These are phyloP conservation scores for Apis laboriosa DNA, from an alignment of 1,140 invertebrate species.

Conservation along the genomic window DNA sequence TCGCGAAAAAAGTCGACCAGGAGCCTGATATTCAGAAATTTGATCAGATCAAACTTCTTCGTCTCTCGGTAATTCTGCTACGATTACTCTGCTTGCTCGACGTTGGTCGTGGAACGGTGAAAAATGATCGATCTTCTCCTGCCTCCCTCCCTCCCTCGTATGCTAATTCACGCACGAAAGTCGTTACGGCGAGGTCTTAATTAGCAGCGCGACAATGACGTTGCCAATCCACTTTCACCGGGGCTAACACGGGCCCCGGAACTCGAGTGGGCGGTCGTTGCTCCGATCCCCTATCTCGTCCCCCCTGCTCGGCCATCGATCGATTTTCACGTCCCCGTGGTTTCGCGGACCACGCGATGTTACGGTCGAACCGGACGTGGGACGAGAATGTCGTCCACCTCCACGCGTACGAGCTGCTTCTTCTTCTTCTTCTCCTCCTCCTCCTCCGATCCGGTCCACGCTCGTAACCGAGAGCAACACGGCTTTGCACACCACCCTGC, in stretches of 20 bases:
- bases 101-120: background rate
- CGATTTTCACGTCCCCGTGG: slow-evolving; percentile 35
- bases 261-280: slow-evolving; percentile 1
- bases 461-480: slow-evolving; percentile 18
- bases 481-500: slow-evolving; percentile 3
- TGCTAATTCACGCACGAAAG: slow-evolving; percentile 32
- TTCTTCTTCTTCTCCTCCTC: slow-evolving; percentile 14
- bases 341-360: slow-evolving; percentile 45
- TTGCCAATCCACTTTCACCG: slow-evolving; percentile 43
- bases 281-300: background rate
- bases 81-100: slow-evolving; percentile 5
- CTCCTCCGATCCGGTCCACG: background rate
- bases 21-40: slow-evolving; percentile 7
- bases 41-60: background rate
- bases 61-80: background rate
- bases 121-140: slow-evolving; percentile 43
- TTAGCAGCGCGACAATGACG: slow-evolving; percentile 39
- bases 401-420: slow-evolving; percentile 35
- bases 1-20: slow-evolving; percentile 20
- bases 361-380: slow-evolving; percentile 31
- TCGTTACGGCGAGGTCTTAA: slow-evolving; percentile 44
- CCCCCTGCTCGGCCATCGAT: slow-evolving; percentile 37
- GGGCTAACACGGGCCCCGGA: background rate
- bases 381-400: slow-evolving; percentile 52
- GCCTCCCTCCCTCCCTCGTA: slow-evolving; percentile 11